Evolutionary conservation across 2,113 vertebrate genomes (phyloP).

Genomic region (Astatoreochromis straeleni): DNA sequence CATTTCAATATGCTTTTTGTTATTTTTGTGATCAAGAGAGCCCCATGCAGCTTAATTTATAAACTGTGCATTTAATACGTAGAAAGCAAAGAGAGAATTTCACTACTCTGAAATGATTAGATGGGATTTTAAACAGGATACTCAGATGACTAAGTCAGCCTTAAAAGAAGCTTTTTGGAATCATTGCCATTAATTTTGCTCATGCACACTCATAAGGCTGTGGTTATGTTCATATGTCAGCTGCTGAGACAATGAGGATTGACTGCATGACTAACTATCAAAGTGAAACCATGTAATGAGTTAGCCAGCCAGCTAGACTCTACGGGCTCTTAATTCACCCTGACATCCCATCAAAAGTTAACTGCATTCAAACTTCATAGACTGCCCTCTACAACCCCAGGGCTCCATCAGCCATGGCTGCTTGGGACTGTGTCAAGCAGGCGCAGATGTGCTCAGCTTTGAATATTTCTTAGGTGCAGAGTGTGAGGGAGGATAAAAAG

Average conservation of each 20-base stretch:
- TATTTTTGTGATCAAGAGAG: not conserved
- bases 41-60: not conserved
- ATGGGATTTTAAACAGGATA: not conserved
- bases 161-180: not conserved
- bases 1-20: not conserved
- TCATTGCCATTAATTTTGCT: not conserved
- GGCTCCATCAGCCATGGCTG: not conserved
- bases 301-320: not conserved
- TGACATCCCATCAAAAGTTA: conserved; percentile 50
- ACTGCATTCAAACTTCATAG: conserved; percentile 30
- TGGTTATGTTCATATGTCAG: not conserved
- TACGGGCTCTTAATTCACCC: conserved; percentile 29
- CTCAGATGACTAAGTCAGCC: not conserved
- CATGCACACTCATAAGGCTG: not conserved
- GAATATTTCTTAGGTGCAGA: conserved; percentile 13
- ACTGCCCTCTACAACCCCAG: not conserved
- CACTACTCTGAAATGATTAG: not conserved
- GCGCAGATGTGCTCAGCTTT: conserved; percentile 28
- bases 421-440: not conserved
- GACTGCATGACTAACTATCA: not conserved
- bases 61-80: not conserved
- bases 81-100: not conserved
- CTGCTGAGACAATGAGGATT: not conserved
- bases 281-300: not conserved
- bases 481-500: not conserved